Evolutionary conservation across 2,113 vertebrate species (phyloP).

Genomic region (Sisor rabdophorus): DNA sequence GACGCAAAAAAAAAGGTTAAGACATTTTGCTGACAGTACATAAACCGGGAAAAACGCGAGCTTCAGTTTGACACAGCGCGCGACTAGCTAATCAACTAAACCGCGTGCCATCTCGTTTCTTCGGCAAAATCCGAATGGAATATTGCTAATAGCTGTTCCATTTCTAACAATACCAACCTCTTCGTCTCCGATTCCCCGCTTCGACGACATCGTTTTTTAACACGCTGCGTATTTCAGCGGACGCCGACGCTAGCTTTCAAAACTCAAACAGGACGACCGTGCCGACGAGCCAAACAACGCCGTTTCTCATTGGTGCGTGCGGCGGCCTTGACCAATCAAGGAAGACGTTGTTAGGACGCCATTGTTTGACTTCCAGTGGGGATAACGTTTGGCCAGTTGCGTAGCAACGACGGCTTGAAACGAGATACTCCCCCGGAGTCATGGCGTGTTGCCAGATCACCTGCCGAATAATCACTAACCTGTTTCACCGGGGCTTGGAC

Average conservation of each 20-base stretch:
- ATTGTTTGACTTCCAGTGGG: neutral
- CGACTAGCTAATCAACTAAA: neutral
- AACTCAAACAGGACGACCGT: slow-evolving; percentile 36
- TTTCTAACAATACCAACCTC: slow-evolving; percentile 56
- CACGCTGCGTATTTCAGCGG: neutral
- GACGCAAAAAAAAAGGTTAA: neutral
- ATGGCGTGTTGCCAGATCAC: neutral
- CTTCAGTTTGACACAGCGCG: neutral
- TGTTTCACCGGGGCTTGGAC: no score
- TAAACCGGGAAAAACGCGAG: no score
- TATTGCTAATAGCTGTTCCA: no score
- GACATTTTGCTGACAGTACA: neutral
- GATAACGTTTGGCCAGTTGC: slow-evolving; percentile 53
- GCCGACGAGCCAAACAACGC: slow-evolving; percentile 39
- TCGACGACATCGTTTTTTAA: slow-evolving; percentile 64
- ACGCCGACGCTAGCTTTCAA: neutral
- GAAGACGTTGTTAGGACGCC: slow-evolving; percentile 22
- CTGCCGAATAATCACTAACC: neutral
- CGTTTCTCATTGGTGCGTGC: slow-evolving; percentile 51
- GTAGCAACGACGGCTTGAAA: neutral
- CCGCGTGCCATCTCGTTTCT: no score
- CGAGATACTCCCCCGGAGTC: neutral
- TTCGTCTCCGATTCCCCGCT: slow-evolving; percentile 57
- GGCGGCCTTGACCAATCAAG: slow-evolving; percentile 53
- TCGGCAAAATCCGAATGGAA: neutral